These are phyloP conservation scores for Oikopleura albicans DNA, from an alignment of 23 tunicate species.

Conservation along the genomic window DNA sequence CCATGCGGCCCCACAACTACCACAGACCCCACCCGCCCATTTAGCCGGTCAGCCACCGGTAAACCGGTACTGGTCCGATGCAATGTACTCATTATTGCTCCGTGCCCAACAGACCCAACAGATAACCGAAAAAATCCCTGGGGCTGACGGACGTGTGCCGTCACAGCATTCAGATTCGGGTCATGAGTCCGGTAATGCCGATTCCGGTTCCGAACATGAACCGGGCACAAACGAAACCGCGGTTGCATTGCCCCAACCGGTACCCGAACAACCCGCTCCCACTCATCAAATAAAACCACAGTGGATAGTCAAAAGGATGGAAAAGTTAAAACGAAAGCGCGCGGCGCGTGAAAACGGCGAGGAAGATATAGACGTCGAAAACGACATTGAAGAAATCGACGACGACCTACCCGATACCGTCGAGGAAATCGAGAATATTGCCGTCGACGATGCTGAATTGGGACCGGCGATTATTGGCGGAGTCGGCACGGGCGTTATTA, in stretches of 20 bases:
- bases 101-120: constrained; percentile 7
- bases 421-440: background rate
- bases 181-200: constrained; percentile 12
- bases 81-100: background rate
- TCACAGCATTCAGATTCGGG: background rate
- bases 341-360: constrained; percentile 16
- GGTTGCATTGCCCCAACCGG: background rate
- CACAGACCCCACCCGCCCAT: background rate
- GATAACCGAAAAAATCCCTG: background rate
- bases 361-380: background rate
- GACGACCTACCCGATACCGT: background rate
- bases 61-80: constrained; percentile 1
- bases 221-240: background rate
- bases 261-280: background rate
- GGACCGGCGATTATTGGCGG: background rate
- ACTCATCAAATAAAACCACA: constrained; percentile 13
- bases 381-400: background rate
- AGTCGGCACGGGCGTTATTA: constrained; percentile 3
- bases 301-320: constrained; percentile 10
- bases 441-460: background rate
- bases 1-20: background rate
- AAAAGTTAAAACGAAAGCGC: constrained; percentile 6
- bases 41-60: background rate
- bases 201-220: constrained; percentile 6
- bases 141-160: background rate